These are phyloP conservation scores for Aspiorhynchus laticeps DNA, from an alignment of 2,113 vertebrate genomes.

Conservation along the genomic window DNA sequence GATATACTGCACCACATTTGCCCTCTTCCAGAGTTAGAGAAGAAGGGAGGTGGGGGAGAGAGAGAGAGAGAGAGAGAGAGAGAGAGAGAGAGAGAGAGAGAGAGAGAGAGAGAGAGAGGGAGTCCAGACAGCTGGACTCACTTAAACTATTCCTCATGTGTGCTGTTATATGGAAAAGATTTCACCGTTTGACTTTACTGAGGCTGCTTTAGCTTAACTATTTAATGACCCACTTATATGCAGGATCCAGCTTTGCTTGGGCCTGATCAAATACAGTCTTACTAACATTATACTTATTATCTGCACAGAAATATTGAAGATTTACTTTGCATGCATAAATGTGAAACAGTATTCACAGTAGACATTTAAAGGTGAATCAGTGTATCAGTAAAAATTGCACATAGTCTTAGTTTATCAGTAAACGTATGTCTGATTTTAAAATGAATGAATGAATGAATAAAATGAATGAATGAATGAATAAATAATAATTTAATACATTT, in stretches of 20 bases:
- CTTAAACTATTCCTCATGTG: conserved; percentile 78
- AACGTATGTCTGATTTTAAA: neutral
- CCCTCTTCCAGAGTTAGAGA: conserved; percentile 58
- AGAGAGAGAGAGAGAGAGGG: conserved; percentile 29
- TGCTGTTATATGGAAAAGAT: conserved; percentile 79
- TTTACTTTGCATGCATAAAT: neutral
- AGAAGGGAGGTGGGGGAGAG: conserved; percentile 28
- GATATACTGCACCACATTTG: conserved; percentile 69
- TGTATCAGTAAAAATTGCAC: neutral
- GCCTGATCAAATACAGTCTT: neutral
- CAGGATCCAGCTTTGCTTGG: neutral
- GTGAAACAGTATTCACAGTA: neutral
- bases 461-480: no score
- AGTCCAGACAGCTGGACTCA: conserved; percentile 76
- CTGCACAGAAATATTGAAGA: neutral
- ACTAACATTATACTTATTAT: neutral
- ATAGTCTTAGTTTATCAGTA: neutral
- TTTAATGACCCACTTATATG: conserved; percentile 47
- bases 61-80: conserved; percentile 33
- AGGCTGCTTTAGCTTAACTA: conserved; percentile 69
- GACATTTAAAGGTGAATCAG: neutral
- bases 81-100: conserved; percentile 35
- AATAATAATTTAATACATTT: no score
- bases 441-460: no score
- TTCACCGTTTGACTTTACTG: conserved; percentile 62